Evolutionary conservation across 2,113 vertebrate genomes (phyloP).

Genomic region (Leptodactylus fuscus): DNA sequence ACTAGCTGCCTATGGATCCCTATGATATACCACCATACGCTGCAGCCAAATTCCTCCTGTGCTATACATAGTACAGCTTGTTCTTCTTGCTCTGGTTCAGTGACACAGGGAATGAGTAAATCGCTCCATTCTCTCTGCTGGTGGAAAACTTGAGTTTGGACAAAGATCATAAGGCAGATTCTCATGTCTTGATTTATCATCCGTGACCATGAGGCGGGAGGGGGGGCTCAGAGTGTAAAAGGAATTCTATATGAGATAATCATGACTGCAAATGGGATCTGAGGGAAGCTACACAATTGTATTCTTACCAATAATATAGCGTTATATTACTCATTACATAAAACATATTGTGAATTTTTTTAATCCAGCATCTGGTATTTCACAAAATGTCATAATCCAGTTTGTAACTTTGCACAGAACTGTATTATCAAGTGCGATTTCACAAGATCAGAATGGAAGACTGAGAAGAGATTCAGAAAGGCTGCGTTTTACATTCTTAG

Average conservation of each 20-base stretch:
- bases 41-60: slow-evolving; percentile 31
- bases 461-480: no score
- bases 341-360: no score
- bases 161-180: not conserved
- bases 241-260: not conserved
- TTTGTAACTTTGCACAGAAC: not conserved
- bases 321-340: no score
- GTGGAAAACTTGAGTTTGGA: not conserved
- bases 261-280: not conserved
- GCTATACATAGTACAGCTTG: slow-evolving; percentile 28
- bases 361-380: not conserved
- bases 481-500: no score
- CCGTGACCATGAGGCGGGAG: not conserved
- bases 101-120: slow-evolving; percentile 15
- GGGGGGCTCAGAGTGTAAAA: not conserved
- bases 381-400: not conserved
- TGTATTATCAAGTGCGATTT: no score
- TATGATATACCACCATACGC: not conserved
- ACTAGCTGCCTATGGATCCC: not conserved
- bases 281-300: not conserved
- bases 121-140: slow-evolving; percentile 27
- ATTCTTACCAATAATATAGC: no score
- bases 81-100: slow-evolving; percentile 4
- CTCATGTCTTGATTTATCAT: not conserved
- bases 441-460: no score